Evolutionary conservation across 2,888 invertebrate genomes (phyloP), one percentile per base, ranked within the genome.

Genomic region (Trypoxylon attenuatum): DNA sequence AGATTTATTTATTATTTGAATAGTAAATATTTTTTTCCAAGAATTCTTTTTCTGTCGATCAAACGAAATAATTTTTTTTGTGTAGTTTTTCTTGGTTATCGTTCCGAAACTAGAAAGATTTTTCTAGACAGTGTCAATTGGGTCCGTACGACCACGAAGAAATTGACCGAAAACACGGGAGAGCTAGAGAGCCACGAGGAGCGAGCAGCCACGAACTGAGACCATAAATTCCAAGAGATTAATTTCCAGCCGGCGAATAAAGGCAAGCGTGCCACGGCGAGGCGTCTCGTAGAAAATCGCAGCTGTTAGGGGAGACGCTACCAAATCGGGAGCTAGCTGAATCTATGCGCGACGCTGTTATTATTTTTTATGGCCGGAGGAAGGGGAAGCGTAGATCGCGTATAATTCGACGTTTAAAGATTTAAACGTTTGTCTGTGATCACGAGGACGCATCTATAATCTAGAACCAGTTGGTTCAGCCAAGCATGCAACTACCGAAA

Each of bases 371-470:
- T 78, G 78, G 71, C 56, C 39, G 38, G 27, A 49, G 38, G 42
- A 38, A 25, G 51, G 39, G 71, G 58, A 62, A 66, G 64, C 70
- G 62, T 53, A 68, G 67, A 68, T 73, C 76, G 67, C 69, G 76
- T 80, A 80, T 84, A 86, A 86, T 85, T 86, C 81, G 82, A 82
- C 78, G 84, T 83, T 86, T 86, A 85, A 82, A 79, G 80, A 82
- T 84, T 84, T 84, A 86, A 85, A 82, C 84, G 85, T 83, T 84
- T 82, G 84, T 83, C 84, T 84, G 85, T 84, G 84, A 85, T 85
- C 83, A 81, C 77, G 74, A 75, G 71, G 82, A 84, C 81, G 80
- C 81, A 82, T 83, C 86, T 83, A 82, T 86, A 85, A 85, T 85
- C 80, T 83, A 58, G 68, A 61, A 72, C 71, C 79, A 69, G 76